Conservation (phyloP, 2,797 vertebrate genomes). For the Poecilia gillii region DNA sequence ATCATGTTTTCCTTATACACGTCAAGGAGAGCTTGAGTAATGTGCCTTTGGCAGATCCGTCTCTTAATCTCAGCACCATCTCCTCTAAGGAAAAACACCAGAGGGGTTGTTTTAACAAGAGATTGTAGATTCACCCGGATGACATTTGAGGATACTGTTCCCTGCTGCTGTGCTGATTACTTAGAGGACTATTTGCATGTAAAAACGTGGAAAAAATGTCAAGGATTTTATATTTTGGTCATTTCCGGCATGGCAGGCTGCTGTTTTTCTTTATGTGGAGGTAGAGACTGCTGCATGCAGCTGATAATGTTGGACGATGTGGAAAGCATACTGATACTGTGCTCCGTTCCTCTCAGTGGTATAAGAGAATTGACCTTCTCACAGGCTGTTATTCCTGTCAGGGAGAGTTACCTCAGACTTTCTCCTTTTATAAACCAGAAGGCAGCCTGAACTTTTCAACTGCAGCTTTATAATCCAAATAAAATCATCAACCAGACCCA, state of each 20-base stretch:
- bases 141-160: conserved; percentile 43
- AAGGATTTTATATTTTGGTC: conserved; percentile 30
- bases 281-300: conserved; percentile 60
- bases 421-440: conserved; percentile 57
- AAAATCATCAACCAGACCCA: conserved; percentile 15
- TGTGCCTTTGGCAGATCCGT: conserved; percentile 59
- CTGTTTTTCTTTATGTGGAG: conserved; percentile 22
- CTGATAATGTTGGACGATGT: conserved; percentile 65
- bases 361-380: conserved; percentile 74
- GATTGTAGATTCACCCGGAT: conserved; percentile 40
- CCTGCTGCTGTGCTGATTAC: conserved; percentile 39
- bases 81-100: conserved; percentile 58
- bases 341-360: conserved; percentile 59
- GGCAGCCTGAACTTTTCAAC: conserved; percentile 44
- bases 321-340: conserved; percentile 68
- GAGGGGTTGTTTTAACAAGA: conserved; percentile 60
- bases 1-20: conserved; percentile 68
- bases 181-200: conserved; percentile 29
- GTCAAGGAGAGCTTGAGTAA: conserved; percentile 65
- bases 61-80: conserved; percentile 63
- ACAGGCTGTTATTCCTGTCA: conserved; percentile 69
- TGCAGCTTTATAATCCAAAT: conserved; percentile 8
- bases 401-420: conserved; percentile 59
- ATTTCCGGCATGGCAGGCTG: conserved; percentile 15
- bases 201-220: conserved; percentile 17